phyloP scores from a whole-genome alignment of 2,113 vertebrate genomes.

The Pterocles gutturalis region DNA sequence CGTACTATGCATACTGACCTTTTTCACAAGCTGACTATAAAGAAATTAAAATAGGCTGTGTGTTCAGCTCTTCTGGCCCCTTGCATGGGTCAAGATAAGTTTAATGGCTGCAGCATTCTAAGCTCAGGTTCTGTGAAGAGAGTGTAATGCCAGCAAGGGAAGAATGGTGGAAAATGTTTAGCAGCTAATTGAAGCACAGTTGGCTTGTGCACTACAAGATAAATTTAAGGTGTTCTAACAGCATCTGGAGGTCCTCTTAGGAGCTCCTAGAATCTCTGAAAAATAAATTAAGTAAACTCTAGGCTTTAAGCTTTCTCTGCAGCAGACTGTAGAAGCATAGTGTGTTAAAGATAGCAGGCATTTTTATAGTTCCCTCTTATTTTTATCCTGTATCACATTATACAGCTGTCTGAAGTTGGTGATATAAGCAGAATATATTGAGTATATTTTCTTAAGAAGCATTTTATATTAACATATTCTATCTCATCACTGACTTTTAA shows the following conservation, averaged over 20 bases:
- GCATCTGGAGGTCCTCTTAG: not conserved
- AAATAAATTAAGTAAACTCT: not conserved
- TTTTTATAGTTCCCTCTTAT: not conserved
- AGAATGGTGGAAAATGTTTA: not conserved
- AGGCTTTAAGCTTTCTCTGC: not conserved
- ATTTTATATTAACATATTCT: not conserved
- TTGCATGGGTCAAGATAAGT: not conserved
- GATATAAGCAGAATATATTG: not conserved
- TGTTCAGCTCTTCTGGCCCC: not conserved
- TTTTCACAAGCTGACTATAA: not conserved
- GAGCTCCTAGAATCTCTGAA: not conserved
- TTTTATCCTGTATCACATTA: not conserved
- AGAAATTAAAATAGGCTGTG: constrained; percentile 7
- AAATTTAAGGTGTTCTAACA: constrained; percentile 7
- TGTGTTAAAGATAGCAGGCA: not conserved
- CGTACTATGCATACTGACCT: not conserved
- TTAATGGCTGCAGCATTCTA: not conserved
- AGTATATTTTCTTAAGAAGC: not conserved
- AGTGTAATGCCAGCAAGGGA: not conserved
- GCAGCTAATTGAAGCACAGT: not conserved
- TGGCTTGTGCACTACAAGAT: not conserved
- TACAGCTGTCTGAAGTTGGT: constrained; percentile 2
- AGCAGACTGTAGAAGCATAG: not conserved
- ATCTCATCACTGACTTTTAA: not conserved
- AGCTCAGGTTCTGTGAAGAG: not conserved